Percentiles rank a stretch among this genome's conserved stretches.
Evolutionary conservation across 2,797 vertebrate species (phyloP).

Genomic region (Dryobates pubescens): DNA sequence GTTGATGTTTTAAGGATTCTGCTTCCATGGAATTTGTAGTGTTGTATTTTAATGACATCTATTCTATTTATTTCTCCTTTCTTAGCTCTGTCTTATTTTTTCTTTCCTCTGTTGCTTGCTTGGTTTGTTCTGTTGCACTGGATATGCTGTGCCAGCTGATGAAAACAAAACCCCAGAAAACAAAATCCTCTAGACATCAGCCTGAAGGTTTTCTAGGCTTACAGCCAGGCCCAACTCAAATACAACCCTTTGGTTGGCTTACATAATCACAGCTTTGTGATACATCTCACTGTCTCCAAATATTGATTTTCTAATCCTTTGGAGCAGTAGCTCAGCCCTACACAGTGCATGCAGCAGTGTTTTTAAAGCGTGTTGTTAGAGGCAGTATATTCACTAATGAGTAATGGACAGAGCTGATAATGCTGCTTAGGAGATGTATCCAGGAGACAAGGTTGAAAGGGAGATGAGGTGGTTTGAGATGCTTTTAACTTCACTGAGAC

Average conservation of each 20-base stretch:
- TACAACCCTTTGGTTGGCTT: constrained; percentile 25
- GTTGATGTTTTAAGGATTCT: background rate
- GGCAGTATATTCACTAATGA: constrained; percentile 29
- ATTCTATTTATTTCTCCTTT: background rate
- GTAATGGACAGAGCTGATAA: constrained; percentile 39
- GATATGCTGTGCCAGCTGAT: background rate
- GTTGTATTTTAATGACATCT: background rate
- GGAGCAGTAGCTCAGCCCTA: constrained; percentile 25
- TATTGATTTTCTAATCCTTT: constrained; percentile 61
- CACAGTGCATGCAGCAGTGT: constrained; percentile 1
- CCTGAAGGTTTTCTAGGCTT: constrained; percentile 34
- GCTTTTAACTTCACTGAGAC: constrained; percentile 16
- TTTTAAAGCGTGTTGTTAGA: constrained; percentile 17
- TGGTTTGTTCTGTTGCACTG: constrained; percentile 5
- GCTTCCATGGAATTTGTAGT: background rate
- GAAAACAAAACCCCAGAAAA: constrained; percentile 39
- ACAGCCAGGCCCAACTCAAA: constrained; percentile 32
- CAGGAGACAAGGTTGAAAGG: constrained; percentile 32
- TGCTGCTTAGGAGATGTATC: constrained; percentile 45
- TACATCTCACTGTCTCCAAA: constrained; percentile 53
- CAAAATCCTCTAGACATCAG: constrained; percentile 43
- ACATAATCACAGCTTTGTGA: constrained; percentile 44
- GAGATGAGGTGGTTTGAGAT: background rate
- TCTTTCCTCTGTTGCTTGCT: background rate
- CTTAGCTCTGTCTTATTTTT: background rate